Base-by-base conservation (phyloP, 1,140 invertebrate species). In the Meloidogyne chitwoodi region DNA sequence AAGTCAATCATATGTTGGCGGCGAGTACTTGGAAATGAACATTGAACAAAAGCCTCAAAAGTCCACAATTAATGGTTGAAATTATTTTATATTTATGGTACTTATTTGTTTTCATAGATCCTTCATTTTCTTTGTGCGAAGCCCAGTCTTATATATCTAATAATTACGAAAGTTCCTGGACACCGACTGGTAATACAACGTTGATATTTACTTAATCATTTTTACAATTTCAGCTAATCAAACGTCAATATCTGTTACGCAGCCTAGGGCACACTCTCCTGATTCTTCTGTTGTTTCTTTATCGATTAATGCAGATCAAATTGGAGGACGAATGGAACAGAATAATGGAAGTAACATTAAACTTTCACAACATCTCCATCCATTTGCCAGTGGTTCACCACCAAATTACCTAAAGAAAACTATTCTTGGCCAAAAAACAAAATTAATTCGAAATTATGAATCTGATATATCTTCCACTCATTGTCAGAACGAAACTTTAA, bases 21-120 rank as follows among this genome's bases (percentile, higher is more conserved):
- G 29, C 8, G 78, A 79, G 19, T 79, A 79, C 34, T 16, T 80
- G 11, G 64, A 79, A 65, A 79, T 79, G 78, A 78, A 76, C 14
- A 34, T 63, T 63, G 27, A 73, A 27, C 27, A 66, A 38, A 48
- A 31, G 19, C 44, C 64, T 75, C 44, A n/a, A 14, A 44, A 75
- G n/a, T 65, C 41, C 8, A 38, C 34, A 74, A 44, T 6, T 14
- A 64, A 16, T 41, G 65, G 29, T 48, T 44, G 31, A 22, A 41
- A 63, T 31, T 19, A 65, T 1, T 22, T 24, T 34, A 26, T 29
- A 14, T 27, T 2, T 74, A 44, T 22, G 5, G 48, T 14, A 0
- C 11, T 48, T n/a, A 10, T 24, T 12, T 81, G n/a, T n/a, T 78
- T 64, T 68, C 75, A 11, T 41, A 16, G 78, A 79, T 38, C 29